These are phyloP conservation scores for Monodelphis domestica DNA, from an alignment of 2,797 vertebrate genomes.

Conservation along the genomic window DNA sequence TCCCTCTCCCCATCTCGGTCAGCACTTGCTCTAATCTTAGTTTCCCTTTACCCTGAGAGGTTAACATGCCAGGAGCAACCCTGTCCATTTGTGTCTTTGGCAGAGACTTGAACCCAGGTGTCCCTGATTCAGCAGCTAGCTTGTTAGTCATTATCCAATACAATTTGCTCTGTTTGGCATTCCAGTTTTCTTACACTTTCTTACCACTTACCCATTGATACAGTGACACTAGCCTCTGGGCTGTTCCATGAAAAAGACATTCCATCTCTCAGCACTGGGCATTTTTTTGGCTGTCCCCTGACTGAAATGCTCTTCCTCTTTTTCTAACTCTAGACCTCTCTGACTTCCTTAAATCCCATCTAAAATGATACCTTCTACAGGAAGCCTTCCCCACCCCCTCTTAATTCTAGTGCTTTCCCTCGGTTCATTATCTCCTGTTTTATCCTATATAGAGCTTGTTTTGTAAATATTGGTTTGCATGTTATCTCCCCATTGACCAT, in stretches of 20 bases:
- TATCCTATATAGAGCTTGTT: neutral
- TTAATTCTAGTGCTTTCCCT: neutral
- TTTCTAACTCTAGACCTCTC: neutral
- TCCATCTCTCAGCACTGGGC: neutral
- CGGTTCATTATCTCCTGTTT: neutral
- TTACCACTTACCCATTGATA: neutral
- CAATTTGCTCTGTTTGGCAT: neutral
- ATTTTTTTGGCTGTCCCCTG: neutral
- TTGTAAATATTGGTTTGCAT: neutral
- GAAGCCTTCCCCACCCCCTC: neutral
- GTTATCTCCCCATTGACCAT: neutral
- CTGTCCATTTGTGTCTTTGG: neutral
- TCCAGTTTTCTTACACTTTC: neutral
- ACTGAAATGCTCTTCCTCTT: neutral
- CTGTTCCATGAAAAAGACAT: neutral
- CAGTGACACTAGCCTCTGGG: neutral
- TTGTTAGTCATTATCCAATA: neutral
- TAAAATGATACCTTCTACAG: neutral
- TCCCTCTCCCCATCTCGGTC: neutral
- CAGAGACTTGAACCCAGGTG: no score
- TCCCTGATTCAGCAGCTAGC: neutral
- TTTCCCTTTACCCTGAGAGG: neutral
- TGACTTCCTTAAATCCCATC: neutral
- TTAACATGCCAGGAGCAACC: neutral
- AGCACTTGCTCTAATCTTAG: neutral